Base-by-base conservation (phyloP, 2,888 invertebrate species). In the Pegoplata infirma region DNA sequence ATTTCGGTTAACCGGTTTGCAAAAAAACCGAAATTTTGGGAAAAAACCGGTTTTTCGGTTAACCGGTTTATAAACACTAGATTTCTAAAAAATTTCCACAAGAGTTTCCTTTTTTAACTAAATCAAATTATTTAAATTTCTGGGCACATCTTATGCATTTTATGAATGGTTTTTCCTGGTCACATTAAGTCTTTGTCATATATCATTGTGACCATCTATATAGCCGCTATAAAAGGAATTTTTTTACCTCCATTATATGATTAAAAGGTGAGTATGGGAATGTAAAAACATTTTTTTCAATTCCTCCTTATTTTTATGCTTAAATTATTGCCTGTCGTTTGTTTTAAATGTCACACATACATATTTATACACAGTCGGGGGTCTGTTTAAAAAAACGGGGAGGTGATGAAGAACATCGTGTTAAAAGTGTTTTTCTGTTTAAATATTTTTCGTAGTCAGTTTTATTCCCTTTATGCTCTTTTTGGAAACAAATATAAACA, bases 391-490 rank as follows among this genome's bases (percentile, higher is more conserved):
- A 55, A 21, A 58, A 36, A 58, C 7, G 14, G 36, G 36, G 12
- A 58, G 19, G 12, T 23, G 17, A n/a, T 16, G n/a, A 5, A 12
- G 36, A n/a, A 40, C 0, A 1, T 40, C n/a, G 36, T 40, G n/a
- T 49, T n/a, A 23, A 7, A n/a, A 12, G 32, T 32, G 19, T 19
- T 49, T 49, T 17, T 17, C 23, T 28, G 28, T 16, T 25, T 49
- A n/a, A n/a, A n/a, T n/a, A 19, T 14, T 21, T 49, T 25, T 14
- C 17, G 14, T 5, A 32, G 23, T 19, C n/a, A n/a, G n/a, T n/a
- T n/a, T 28, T 55, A 55, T 44, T 55, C 67, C 67, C 55, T 55
- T 67, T 55, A 32, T 56, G 56, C 32, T 67, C 46, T 46, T 67
- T 56, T 67, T n/a, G 10, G 46, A 5, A 21, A 44, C 16, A 59